Evolutionary conservation across 1,140 invertebrate species (phyloP).

Genomic region (Cotesia glomerata): DNA sequence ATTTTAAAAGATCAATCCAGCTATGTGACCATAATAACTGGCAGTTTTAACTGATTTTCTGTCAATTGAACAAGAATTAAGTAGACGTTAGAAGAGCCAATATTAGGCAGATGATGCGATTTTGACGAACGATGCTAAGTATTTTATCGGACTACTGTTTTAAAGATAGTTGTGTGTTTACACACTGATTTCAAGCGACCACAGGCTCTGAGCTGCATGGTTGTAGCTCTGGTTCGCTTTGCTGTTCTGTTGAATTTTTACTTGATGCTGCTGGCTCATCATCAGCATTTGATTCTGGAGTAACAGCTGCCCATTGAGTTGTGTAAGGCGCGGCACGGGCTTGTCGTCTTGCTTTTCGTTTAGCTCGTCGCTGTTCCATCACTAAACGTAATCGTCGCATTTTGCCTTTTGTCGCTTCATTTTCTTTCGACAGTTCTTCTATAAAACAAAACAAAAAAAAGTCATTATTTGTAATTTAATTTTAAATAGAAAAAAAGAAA

Average conservation of each 20-base stretch:
- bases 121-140: constrained; percentile 11
- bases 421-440: constrained; percentile 70
- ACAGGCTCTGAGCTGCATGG: constrained; percentile 60
- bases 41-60: constrained; percentile 20
- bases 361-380: constrained; percentile 85
- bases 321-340: constrained; percentile 75
- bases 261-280: constrained; percentile 41
- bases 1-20: neutral
- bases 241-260: constrained; percentile 46
- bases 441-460: neutral
- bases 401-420: constrained; percentile 83
- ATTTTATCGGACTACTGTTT: constrained; percentile 5
- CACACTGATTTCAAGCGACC: constrained; percentile 50
- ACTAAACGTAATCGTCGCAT: constrained; percentile 83
- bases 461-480: neutral
- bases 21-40: constrained; percentile 3
- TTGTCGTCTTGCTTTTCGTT: constrained; percentile 79
- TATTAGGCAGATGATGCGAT: neutral
- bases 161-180: constrained; percentile 7
- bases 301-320: constrained; percentile 61
- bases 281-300: constrained; percentile 53
- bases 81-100: constrained; percentile 6
- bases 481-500: neutral
- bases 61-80: constrained; percentile 22
- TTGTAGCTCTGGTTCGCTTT: constrained; percentile 55